Evolutionary conservation across 2,113 vertebrate genomes (phyloP), one percentile per base, ranked within the genome.

Genomic region (Amblyornis subalaris): DNA sequence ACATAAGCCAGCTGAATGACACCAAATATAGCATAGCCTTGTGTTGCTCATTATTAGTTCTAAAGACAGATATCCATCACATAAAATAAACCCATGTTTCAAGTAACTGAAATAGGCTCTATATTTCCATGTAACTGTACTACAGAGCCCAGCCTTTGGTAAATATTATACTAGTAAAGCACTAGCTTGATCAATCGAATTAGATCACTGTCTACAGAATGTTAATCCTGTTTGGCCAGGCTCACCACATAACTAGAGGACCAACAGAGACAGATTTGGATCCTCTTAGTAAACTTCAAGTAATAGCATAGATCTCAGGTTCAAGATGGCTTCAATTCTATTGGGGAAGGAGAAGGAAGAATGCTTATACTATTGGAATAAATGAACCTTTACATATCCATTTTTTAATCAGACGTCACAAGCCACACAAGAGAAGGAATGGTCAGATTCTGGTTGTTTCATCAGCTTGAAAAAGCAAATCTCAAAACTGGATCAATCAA

Each of bases 381-480:
- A 75, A 70, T 35, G 5, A 57, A 67, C 4, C 26, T 64, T 42
- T 35, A 58, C 3, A 47, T 54, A 47, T 80, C 12, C 14, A 38
- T 29, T 81, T 91, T 73, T 65, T 6, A 76, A 74, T 47, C 29
- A 73, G 42, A 51, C 54, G 13, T 42, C 31, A 61, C 19, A 74
- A 75, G 21, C 10, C 19, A 69, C 25, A 54, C 3, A 55, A 55
- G 24, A 85, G 33, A 72, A 85, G 16, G 16, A 76, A 58, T 7
- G 3, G 21, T 79, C 42, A 88, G 26, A 83, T 33, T n/a, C n/a
- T n/a, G n/a, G n/a, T n/a, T 67, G 11, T 45, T 90, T 65, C 47
- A 61, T 45, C 18, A 69, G 19, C 14, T 48, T 86, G 24, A 74
- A 90, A 92, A 92, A 50, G 31, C 7, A 90, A 79, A 80, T 70